Conservation (phyloP, 2,888 invertebrate genomes). For the Ganaspis brasiliensis region DNA sequence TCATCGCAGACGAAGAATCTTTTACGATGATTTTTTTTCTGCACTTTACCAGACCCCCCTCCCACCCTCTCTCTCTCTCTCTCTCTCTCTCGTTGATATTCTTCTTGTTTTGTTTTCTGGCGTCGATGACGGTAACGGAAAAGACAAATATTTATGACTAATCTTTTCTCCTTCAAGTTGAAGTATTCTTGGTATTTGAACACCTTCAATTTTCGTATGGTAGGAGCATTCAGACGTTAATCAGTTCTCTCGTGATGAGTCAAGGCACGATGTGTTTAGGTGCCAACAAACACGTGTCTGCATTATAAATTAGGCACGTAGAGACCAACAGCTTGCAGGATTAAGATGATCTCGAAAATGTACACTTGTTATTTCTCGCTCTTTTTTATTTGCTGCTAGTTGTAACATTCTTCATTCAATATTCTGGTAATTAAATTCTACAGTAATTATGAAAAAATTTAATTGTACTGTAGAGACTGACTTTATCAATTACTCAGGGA, state of each 20-base stretch:
- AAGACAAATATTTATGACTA: neutral
- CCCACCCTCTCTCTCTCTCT: too few relatives aligned
- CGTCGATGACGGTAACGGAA: neutral
- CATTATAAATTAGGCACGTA: conserved; percentile 1
- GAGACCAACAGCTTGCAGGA: conserved; percentile 1
- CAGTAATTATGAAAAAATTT: too few relatives aligned
- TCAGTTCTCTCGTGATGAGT: neutral
- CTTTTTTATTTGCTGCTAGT: neutral
- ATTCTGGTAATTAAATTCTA: neutral
- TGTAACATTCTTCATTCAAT: neutral
- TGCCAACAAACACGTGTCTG: conserved; percentile 4
- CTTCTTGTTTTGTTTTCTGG: neutral
- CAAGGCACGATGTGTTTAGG: neutral
- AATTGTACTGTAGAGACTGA: too few relatives aligned
- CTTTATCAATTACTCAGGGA: too few relatives aligned
- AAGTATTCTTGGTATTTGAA: neutral
- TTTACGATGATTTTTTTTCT: too few relatives aligned
- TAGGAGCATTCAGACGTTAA: conserved; percentile 3
- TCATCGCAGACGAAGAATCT: too few relatives aligned
- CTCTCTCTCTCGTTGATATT: too few relatives aligned
- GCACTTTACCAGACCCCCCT: too few relatives aligned
- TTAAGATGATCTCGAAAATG: neutral
- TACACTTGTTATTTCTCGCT: neutral
- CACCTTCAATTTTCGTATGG: neutral
- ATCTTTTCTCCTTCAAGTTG: neutral